Evolutionary conservation across 1,140 invertebrate genomes (phyloP), one percentile per base, ranked within the genome.

Genomic region (Ceratosolen solmsi): DNA sequence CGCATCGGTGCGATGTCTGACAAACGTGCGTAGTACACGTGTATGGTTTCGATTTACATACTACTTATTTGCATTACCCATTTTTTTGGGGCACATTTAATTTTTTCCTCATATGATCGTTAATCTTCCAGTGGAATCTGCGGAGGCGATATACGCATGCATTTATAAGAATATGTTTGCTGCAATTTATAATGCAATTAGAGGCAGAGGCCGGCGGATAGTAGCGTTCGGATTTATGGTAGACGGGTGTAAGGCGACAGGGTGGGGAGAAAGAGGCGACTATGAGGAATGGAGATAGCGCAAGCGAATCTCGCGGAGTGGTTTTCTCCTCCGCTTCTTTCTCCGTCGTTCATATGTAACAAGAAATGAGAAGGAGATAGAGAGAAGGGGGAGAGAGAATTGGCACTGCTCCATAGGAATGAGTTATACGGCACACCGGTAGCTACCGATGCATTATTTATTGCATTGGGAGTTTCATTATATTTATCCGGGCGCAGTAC

Each of bases 121-220:
- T 81, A 81, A 82, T 82, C 73, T 82, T 27, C 11, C 20, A 3
- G 17, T n/a, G 51, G 73, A 76, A 81, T 81, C 80, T 70, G 80
- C 60, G 72, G 60, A 68, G 58, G 60, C 51, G 68, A 80, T 80
- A 38, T 51, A n/a, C 25, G 51, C 81, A 36, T 46, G 11, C 54
- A 80, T 73, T 79, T 83, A 84, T 85, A 85, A 87, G 89, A 87
- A 87, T 89, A 87, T 85, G 85, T 86, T 85, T 83, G 87, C 84
- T 89, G 89, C 90, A 91, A 91, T 91, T 91, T 91, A 91, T 91
- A 91, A 91, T 91, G 90, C 90, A 91, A 91, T 91, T 91, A 91
- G 89, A 90, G 89, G 87, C 56, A 33, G 36, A 17, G 71, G 49
- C 87, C 84, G 87, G 88, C 25, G 60, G 56, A 90, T 90, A 88